Conservation (phyloP, 1,140 invertebrate species). For the Orchesella cincta region DNA sequence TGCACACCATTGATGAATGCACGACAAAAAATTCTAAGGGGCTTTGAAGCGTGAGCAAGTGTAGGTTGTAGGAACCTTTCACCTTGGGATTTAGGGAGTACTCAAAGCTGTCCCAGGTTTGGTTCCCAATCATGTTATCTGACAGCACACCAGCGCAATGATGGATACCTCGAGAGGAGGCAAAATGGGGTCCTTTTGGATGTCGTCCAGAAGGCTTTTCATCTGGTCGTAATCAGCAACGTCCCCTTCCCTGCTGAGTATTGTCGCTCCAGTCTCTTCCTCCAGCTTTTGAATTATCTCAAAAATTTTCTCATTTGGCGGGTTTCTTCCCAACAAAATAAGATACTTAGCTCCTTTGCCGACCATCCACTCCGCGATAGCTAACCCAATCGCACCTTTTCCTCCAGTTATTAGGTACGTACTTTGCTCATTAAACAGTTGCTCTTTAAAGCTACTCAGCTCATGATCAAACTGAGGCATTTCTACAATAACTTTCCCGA, state of each 20-base stretch:
- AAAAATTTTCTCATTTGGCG: not conserved
- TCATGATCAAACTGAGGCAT: not conserved
- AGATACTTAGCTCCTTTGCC: not conserved
- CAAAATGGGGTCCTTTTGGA: not conserved
- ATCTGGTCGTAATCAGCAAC: not conserved
- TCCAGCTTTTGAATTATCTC: not conserved
- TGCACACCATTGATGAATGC: no score
- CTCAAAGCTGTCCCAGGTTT: no score
- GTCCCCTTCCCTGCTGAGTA: not conserved
- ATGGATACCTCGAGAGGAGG: no score
- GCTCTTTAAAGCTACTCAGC: not conserved
- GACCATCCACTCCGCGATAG: not conserved
- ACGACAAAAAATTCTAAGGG: no score
- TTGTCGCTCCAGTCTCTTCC: not conserved
- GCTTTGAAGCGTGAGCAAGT: no score
- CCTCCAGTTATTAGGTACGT: slow-evolving; percentile 27
- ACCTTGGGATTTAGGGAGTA: no score
- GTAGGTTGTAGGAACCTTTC: no score
- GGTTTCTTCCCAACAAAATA: not conserved
- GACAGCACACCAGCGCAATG: no score
- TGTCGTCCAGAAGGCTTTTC: not conserved
- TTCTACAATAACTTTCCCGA: not conserved
- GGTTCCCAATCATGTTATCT: not conserved
- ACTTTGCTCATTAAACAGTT: not conserved
- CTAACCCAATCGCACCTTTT: slow-evolving; percentile 1